Base-by-base conservation (phyloP, 2,888 invertebrate species). In the Lottia gigantea region DNA sequence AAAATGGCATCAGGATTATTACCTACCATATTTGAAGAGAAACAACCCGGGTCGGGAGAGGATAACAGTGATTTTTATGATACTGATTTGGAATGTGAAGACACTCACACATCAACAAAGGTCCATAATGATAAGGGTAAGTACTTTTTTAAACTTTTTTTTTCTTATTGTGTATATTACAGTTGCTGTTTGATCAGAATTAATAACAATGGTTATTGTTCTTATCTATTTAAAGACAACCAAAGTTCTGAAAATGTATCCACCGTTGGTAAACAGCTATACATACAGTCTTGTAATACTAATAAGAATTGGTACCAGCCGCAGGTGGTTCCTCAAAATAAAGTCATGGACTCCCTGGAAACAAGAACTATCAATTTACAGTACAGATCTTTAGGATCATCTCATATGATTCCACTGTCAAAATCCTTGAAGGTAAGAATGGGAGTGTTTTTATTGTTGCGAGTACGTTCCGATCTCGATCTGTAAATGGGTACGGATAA, bases 381-480 rank as follows among this genome's bases (percentile, higher is more conserved):
- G 46, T 64, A 72, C 62, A 49, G 70, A 31, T 66, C 72, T 0
- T 3, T 72, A 14, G 72, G 72, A 16, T 14, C 46, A 47, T 16
- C 46, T 1, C 66, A 66, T 6, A 55, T 67, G 64, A 40, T 45
- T 49, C 66, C 72, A 25, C 64, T 72, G 1, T 62, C 66, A 25
- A 62, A 26, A 26, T 69, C 72, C n/a, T 46, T 72, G 11, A 31
- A 49, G 45, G 72, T 72, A 66, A 62, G 66, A 40, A 40, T 40
- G 8, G 7, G n/a, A n/a, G n/a, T n/a, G n/a, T n/a, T n/a, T n/a
- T n/a, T 6, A 31, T 31, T 4, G 31, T 31, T 31, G 31, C 31
- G n/a, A n/a, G n/a, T n/a, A n/a, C n/a, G n/a, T n/a, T n/a, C n/a
- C n/a, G n/a, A n/a, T n/a, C n/a, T n/a, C n/a, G n/a, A n/a, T n/a